Base-by-base conservation (phyloP, 1,140 invertebrate genomes). In the Rhopalosiphum padi region DNA sequence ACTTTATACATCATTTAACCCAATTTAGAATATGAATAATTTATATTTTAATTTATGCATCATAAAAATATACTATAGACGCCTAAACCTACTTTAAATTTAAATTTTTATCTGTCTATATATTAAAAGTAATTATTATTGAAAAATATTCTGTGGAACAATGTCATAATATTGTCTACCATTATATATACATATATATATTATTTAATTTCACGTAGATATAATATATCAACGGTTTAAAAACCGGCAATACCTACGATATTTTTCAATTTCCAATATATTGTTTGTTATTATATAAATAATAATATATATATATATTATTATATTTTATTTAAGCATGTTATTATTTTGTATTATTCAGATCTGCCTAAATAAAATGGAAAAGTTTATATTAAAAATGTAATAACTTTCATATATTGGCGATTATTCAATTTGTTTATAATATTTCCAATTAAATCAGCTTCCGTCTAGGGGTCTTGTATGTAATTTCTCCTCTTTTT, bases 1-100 rank as follows among this genome's bases (percentile, higher is more conserved):
- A 87, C 30, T 48, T 46, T 90, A 90, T 90, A 90, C 60, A 90
- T 30, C 30, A 41, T 90, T 60, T 68, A 68, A 90, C 37, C 89
- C 37, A 68, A 60, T 68, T 90, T 60, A 43, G 23, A 43, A 68
- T n/a, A 68, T 90, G 89, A 90, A 90, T 90, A 90, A 90, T 68
- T 90, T 68, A 60, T 90, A 90, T n/a, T 89, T 89, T 90, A 90
- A 60, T 90, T 90, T 68, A 90, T 68, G 89, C 89, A 43, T 37
- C 37, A 68, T 90, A 90, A 68, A 90, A 90, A 41, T 68, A 68
- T 90, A 90, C 30, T 68, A 90, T n/a, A 68, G 21, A 22, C 30
- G 89, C 18, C 55, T 68, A 68, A 68, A 90, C 53, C 89, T 90
- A 90, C 37, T 90, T 68, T 60, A 68, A 43, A 90, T 68, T 68